A percentile compares a stretch with the other conserved stretches of the same genome.
Conservation (phyloP, 2,797 vertebrate species). For the Fistularia commersonii region DNA sequence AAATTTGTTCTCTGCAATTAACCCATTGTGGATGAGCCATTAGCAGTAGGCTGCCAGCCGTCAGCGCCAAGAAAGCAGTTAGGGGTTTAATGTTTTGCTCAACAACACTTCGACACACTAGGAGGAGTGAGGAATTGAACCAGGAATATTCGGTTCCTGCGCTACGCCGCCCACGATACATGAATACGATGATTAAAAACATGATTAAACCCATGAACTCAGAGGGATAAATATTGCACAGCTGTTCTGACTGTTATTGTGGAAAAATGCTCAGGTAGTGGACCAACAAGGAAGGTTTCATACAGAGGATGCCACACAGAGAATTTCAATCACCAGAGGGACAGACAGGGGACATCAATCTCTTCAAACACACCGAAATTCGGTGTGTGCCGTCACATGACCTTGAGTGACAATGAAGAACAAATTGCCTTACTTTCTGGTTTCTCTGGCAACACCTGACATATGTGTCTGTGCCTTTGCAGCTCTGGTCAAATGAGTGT, state of each 20-base stretch:
- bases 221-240: not conserved
- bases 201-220: too few species aligned
- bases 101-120: too few species aligned
- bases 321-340: not conserved
- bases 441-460: conserved; percentile 30
- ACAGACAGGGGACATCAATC: conserved; percentile 2
- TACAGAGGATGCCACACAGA: not conserved
- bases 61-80: too few species aligned
- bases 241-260: not conserved
- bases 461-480: conserved; percentile 6
- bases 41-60: too few species aligned
- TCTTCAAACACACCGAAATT: conserved; percentile 4
- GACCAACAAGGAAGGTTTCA: not conserved
- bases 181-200: too few species aligned
- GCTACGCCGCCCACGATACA: too few species aligned
- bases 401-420: conserved; percentile 36
- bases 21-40: too few species aligned
- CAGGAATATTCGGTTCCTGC: too few species aligned
- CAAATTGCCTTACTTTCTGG: conserved; percentile 22
- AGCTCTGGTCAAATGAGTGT: conserved; percentile 18
- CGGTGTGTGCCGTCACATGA: conserved; percentile 9
- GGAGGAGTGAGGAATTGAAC: too few species aligned
- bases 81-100: too few species aligned
- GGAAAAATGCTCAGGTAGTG: not conserved
- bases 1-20: too few species aligned